Conservation (phyloP, 2,113 vertebrate species). For the Myrmecophaga tridactyla region DNA sequence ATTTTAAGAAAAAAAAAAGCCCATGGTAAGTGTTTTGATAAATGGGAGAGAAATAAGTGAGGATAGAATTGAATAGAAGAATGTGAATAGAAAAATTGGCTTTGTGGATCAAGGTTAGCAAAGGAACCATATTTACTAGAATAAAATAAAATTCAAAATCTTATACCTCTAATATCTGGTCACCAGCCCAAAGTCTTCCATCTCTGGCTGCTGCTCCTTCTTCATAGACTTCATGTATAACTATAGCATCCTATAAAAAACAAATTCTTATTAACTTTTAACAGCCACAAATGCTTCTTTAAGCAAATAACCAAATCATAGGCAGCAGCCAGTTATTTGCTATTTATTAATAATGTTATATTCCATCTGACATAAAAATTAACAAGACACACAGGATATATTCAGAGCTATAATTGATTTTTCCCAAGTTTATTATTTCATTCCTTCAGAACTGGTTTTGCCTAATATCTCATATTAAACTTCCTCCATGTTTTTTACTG, state of each 20-base stretch:
- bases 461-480: slow-evolving; percentile 55
- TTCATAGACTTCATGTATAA: slow-evolving; percentile 98
- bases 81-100: not conserved
- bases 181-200: slow-evolving; percentile 95
- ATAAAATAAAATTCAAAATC: not conserved
- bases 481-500: slow-evolving; percentile 12
- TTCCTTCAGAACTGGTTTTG: slow-evolving; percentile 49
- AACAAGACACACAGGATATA: not conserved
- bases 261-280: slow-evolving; percentile 36
- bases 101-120: not conserved
- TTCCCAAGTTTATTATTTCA: slow-evolving; percentile 24
- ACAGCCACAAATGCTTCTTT: slow-evolving; percentile 24
- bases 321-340: not conserved
- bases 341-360: not conserved
- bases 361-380: slow-evolving; percentile 2
- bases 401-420: slow-evolving; percentile 10
- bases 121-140: not conserved
- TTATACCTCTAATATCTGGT: slow-evolving; percentile 95
- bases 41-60: not conserved
- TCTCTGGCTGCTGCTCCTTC: slow-evolving; percentile 97
- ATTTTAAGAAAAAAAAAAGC: not conserved
- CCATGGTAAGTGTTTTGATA: not conserved
- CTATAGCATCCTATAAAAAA: slow-evolving; percentile 91
- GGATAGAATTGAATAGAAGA: not conserved
- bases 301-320: slow-evolving; percentile 1